These are phyloP conservation scores for Clarias pachynema DNA, from an alignment of 2,797 vertebrate species.

Conservation along the genomic window DNA sequence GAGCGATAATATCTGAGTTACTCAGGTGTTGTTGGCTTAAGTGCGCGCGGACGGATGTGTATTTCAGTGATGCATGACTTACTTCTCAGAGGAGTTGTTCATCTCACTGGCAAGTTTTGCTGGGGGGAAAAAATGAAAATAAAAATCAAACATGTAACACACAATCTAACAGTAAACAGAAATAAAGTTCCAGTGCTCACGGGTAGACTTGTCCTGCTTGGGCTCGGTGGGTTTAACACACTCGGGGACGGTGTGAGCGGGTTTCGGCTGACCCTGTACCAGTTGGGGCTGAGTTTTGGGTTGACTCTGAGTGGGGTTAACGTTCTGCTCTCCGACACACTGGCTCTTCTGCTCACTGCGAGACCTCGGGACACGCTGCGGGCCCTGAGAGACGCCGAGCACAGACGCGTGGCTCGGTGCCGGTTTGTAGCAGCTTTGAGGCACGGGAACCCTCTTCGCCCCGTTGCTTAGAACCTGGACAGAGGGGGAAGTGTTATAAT, in stretches of 20 bases:
- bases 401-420: slow-evolving; percentile 64
- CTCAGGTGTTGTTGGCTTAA: neutral
- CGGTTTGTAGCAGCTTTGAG: slow-evolving; percentile 59
- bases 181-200: slow-evolving; percentile 56
- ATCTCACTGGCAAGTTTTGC: slow-evolving; percentile 60
- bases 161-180: neutral
- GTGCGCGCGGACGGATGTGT: no score
- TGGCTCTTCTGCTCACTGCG: slow-evolving; percentile 63
- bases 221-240: slow-evolving; percentile 47
- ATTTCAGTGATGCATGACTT: slow-evolving; percentile 32
- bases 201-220: slow-evolving; percentile 58
- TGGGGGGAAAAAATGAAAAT: slow-evolving; percentile 24
- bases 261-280: slow-evolving; percentile 49
- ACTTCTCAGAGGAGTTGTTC: slow-evolving; percentile 57
- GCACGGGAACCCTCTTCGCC: slow-evolving; percentile 81
- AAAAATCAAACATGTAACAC: neutral
- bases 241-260: neutral
- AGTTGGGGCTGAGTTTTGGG: slow-evolving; percentile 18
- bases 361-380: slow-evolving; percentile 73
- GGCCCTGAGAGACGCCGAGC: slow-evolving; percentile 68
- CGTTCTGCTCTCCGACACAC: slow-evolving; percentile 62
- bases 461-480: slow-evolving; percentile 66
- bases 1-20: neutral
- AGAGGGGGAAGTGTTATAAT: neutral
- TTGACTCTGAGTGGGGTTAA: slow-evolving; percentile 55